Percentiles rank a stretch among this genome's conserved stretches.
phyloP scores from a whole-genome alignment of 2,888 invertebrate genomes.

The Miltochrista miniata region DNA sequence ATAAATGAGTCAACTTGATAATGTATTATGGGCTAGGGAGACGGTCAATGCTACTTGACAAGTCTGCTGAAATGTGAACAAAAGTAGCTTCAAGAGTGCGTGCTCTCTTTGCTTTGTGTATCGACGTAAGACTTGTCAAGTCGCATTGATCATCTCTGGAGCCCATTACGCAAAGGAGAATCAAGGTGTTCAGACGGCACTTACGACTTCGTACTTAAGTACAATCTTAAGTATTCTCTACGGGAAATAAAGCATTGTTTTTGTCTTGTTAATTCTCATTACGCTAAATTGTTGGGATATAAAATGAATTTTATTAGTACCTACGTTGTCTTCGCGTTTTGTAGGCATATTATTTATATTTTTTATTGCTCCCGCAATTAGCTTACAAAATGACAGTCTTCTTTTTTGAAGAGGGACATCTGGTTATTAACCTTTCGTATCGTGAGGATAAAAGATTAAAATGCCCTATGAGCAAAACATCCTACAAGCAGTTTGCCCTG shows the following conservation, averaged over 20 bases:
- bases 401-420: no score
- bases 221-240: conserved; percentile 32
- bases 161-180: conserved; percentile 58
- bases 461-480: no score
- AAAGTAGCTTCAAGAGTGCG: no score
- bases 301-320: conserved; percentile 18
- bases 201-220: conserved; percentile 47
- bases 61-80: no score
- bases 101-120: no score
- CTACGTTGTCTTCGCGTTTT: background rate
- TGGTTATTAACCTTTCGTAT: no score
- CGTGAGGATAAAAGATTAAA: no score
- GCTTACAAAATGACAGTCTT: background rate
- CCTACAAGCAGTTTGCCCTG: no score
- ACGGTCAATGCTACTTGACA: no score
- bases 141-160: no score
- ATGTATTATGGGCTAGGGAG: no score
- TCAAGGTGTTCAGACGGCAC: conserved; percentile 56
- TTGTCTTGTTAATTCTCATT: conserved; percentile 34
- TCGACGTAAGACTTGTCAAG: no score
- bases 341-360: conserved; percentile 1
- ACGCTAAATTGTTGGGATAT: conserved; percentile 26
- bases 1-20: conserved; percentile 75
- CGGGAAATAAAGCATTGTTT: conserved; percentile 57
- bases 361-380: conserved; percentile 6